Percentiles rank a stretch among this genome's conserved stretches.
Evolutionary conservation across 2,113 vertebrate species (phyloP).

Genomic region (Prietella phreatophila): DNA sequence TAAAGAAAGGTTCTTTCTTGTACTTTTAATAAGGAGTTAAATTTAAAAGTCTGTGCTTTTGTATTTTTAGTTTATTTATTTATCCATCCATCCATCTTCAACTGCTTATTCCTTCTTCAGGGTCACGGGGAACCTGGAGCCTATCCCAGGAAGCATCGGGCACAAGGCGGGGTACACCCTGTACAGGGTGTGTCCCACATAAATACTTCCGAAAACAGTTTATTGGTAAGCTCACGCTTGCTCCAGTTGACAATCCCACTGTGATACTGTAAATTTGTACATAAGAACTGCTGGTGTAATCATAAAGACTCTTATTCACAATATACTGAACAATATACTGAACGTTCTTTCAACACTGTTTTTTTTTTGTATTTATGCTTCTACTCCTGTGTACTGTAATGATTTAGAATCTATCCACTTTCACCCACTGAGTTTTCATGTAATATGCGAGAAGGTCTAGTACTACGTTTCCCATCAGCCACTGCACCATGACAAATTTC

Average conservation of each 20-base stretch:
- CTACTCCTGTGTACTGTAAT: neutral
- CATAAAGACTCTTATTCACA: neutral
- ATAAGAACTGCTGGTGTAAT: neutral
- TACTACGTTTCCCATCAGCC: no score
- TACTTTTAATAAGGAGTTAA: neutral
- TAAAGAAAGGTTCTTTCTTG: neutral
- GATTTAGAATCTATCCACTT: neutral
- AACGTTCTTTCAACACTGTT: neutral
- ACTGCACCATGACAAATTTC: no score
- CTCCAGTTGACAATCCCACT: neutral
- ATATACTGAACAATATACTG: neutral
- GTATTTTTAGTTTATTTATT: neutral
- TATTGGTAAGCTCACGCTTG: neutral
- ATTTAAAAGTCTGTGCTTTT: neutral
- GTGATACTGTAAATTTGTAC: neutral
- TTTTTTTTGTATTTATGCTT: neutral
- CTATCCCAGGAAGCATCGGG: no score
- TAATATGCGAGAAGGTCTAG: no score
- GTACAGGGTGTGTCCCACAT: no score
- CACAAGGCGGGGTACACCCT: no score
- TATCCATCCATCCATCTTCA: no score
- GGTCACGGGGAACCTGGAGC: no score
- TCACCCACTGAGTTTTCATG: neutral
- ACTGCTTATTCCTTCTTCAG: no score
- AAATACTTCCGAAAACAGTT: neutral